Percentiles rank a stretch among this genome's conserved stretches.
These are phyloP conservation scores for Synergus umbraculus DNA, from an alignment of 2,888 invertebrate genomes.

Conservation along the genomic window DNA sequence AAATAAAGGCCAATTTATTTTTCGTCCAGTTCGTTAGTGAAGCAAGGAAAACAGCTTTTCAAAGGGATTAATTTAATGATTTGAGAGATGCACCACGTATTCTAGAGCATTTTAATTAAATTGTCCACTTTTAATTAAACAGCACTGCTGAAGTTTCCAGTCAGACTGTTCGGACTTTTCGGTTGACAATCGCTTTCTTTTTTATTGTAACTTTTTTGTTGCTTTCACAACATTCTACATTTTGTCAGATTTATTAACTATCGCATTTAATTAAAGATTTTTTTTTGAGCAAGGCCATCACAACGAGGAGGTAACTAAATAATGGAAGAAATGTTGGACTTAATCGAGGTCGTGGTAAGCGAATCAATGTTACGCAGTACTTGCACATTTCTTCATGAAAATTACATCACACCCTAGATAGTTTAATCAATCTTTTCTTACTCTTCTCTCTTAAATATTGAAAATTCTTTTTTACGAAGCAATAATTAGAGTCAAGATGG, in stretches of 20 bases:
- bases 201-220: neutral
- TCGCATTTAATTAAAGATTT: constrained; percentile 18
- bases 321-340: neutral
- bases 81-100: neutral
- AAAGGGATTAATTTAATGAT: neutral
- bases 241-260: neutral
- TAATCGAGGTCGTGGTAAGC: neutral
- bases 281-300: neutral
- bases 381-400: constrained; percentile 43
- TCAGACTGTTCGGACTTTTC: neutral
- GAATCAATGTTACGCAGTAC: neutral
- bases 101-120: neutral
- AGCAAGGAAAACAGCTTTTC: neutral
- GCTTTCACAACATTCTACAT: neutral
- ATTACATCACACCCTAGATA: constrained; percentile 44
- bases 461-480: neutral
- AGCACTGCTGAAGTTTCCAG: neutral
- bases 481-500: neutral
- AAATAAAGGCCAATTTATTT: neutral
- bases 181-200: neutral
- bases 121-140: neutral
- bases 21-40: neutral
- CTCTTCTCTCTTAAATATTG: neutral
- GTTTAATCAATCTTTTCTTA: constrained; percentile 21
- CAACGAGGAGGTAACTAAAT: neutral